Conservation (phyloP, 2,888 invertebrate genomes). For the Xestoiulus laeticollis region DNA sequence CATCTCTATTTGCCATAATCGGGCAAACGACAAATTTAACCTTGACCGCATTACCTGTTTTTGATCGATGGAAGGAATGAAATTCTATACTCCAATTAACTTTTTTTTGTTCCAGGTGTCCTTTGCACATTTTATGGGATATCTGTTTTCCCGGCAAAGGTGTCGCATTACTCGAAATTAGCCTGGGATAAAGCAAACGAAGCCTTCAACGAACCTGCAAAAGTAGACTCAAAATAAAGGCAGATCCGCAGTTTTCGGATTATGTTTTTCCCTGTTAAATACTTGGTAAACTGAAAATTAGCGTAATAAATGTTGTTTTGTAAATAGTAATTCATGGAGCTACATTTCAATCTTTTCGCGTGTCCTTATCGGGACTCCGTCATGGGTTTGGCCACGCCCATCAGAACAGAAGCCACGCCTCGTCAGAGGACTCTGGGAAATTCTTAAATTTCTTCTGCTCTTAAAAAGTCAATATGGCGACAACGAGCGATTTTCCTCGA, state of each 20-base stretch:
- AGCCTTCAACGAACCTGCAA: background rate
- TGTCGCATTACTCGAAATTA: constrained; percentile 31
- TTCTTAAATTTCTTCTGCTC: background rate
- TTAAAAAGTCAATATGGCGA: constrained; percentile 39
- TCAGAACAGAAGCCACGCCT: background rate
- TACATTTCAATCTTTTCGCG: background rate
- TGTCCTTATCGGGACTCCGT: background rate
- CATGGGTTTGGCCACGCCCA: too few relatives aligned
- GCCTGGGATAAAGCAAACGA: constrained; percentile 45
- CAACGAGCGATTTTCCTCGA: constrained; percentile 52
- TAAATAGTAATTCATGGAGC: background rate
- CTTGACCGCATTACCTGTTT: too few relatives aligned
- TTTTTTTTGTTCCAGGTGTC: constrained; percentile 50
- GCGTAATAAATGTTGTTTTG: constrained; percentile 14
- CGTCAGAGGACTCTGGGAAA: background rate
- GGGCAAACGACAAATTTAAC: background rate
- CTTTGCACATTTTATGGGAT: constrained; percentile 49
- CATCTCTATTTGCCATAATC: too few relatives aligned
- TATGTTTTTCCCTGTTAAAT: background rate
- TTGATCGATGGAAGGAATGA: background rate
- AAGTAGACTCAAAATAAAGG: background rate
- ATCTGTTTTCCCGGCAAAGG: constrained; percentile 24
- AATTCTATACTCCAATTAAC: background rate
- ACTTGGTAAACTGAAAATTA: background rate
- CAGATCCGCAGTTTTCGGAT: background rate